Evolutionary conservation across 2,888 invertebrate genomes (phyloP).

Genomic region (Tiliacea aurago): DNA sequence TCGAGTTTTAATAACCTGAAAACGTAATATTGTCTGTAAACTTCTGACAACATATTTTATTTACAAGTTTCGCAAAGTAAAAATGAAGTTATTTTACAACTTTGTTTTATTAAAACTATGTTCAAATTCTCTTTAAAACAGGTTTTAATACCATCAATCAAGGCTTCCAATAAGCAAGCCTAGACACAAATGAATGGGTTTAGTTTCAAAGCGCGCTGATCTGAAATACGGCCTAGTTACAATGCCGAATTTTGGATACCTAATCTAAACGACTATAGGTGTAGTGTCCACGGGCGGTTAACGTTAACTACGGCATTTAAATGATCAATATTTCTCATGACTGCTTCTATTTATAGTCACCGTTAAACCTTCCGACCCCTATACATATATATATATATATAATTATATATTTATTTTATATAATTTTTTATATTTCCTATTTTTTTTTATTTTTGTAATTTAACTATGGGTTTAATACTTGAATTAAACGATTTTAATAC

Average conservation of each 20-base stretch:
- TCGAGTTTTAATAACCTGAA: constrained; percentile 4
- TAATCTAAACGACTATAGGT: not conserved
- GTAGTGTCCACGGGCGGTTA: not conserved
- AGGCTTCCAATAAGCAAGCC: constrained; percentile 33
- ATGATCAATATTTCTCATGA: constrained; percentile 31
- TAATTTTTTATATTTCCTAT: too few species aligned
- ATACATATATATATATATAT: too few species aligned
- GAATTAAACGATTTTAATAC: too few species aligned
- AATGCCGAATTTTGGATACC: not conserved
- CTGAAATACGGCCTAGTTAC: constrained; percentile 14
- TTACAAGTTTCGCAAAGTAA: not conserved
- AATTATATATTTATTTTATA: too few species aligned
- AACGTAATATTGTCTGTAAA: not conserved
- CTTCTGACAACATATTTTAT: not conserved
- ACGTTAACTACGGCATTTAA: not conserved
- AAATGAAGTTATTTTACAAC: not conserved
- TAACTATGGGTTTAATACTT: too few species aligned
- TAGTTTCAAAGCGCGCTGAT: constrained; percentile 24
- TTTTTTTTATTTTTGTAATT: too few species aligned
- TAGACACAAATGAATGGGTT: constrained; percentile 34
- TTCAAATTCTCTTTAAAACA: constrained; percentile 1
- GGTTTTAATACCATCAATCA: constrained; percentile 29
- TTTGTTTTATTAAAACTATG: not conserved
- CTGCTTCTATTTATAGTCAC: constrained; percentile 13
- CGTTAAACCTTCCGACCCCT: constrained; percentile 4